phyloP scores from a whole-genome alignment of 2,888 invertebrate genomes.

The Clostera curtula region DNA sequence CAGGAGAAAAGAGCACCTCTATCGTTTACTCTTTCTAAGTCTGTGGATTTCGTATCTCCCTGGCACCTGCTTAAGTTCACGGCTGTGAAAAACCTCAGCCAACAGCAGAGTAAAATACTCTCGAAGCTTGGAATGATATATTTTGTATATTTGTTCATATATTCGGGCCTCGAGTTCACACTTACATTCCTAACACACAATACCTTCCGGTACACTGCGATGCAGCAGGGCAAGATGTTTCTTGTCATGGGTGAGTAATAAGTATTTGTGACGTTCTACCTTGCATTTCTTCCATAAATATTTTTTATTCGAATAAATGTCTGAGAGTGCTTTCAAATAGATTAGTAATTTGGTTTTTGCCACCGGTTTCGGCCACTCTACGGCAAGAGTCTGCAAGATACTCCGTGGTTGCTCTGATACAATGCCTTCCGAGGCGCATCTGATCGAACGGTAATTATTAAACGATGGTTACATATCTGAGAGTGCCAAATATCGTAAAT shows the following conservation, averaged over 20 bases:
- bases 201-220: slow-evolving; percentile 90
- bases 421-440: no score
- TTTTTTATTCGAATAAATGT: slow-evolving; percentile 1
- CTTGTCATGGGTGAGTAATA: slow-evolving; percentile 86
- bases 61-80: slow-evolving; percentile 73
- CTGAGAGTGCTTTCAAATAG: neutral
- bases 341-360: no score
- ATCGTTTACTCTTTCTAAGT: slow-evolving; percentile 78
- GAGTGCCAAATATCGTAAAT: no score
- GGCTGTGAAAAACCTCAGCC: slow-evolving; percentile 79
- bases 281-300: no score
- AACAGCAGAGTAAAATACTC: slow-evolving; percentile 78
- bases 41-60: slow-evolving; percentile 67
- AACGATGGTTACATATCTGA: no score
- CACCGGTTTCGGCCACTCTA: no score
- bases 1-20: slow-evolving; percentile 83
- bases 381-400: no score
- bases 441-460: no score
- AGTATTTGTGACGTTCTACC: no score
- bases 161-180: slow-evolving; percentile 98
- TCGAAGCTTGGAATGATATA: slow-evolving; percentile 83
- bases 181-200: slow-evolving; percentile 97
- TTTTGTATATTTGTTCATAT: slow-evolving; percentile 94
- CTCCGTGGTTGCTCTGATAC: no score
- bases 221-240: slow-evolving; percentile 99